These are phyloP conservation scores for Eueides isabella DNA, from an alignment of 1,140 invertebrate species.

Conservation along the genomic window DNA sequence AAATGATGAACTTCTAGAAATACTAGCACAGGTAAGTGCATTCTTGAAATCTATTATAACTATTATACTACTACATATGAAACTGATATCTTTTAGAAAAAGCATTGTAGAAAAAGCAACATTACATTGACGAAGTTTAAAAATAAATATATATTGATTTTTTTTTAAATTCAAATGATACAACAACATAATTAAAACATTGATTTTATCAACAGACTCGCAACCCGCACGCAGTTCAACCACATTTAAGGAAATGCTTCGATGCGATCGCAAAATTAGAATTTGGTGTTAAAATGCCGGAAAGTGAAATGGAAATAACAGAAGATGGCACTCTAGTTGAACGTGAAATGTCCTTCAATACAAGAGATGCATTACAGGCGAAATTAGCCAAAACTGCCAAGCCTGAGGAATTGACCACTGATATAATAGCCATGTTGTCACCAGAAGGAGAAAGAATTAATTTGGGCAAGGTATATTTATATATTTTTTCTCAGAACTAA, in stretches of 20 bases:
- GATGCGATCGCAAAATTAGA: constrained; percentile 92
- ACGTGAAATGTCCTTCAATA: constrained; percentile 67
- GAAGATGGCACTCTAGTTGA: constrained; percentile 69
- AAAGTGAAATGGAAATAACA: constrained; percentile 78
- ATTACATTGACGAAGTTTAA: too few species aligned
- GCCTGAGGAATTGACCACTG: constrained; percentile 85
- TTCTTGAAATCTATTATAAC: background rate
- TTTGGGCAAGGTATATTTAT: constrained; percentile 84
- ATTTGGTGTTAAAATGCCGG: constrained; percentile 84
- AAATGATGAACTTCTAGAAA: constrained; percentile 96
- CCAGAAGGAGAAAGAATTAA: constrained; percentile 91
- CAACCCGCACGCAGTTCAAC: constrained; percentile 93
- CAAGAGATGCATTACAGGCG: constrained; percentile 67
- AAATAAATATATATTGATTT: too few species aligned
- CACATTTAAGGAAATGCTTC: constrained; percentile 94
- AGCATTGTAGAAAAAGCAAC: too few species aligned
- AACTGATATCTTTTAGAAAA: too few species aligned
- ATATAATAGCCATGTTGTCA: constrained; percentile 93
- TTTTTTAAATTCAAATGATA: too few species aligned
- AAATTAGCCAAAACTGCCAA: constrained; percentile 66
- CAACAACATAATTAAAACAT: background rate
- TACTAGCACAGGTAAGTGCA: constrained; percentile 89
- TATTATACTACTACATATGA: too few species aligned
- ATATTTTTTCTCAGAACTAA: background rate
- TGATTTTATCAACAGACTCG: constrained; percentile 83